Conservation (phyloP, 2,888 invertebrate species). For the Caenorhabditis sp. region DNA sequence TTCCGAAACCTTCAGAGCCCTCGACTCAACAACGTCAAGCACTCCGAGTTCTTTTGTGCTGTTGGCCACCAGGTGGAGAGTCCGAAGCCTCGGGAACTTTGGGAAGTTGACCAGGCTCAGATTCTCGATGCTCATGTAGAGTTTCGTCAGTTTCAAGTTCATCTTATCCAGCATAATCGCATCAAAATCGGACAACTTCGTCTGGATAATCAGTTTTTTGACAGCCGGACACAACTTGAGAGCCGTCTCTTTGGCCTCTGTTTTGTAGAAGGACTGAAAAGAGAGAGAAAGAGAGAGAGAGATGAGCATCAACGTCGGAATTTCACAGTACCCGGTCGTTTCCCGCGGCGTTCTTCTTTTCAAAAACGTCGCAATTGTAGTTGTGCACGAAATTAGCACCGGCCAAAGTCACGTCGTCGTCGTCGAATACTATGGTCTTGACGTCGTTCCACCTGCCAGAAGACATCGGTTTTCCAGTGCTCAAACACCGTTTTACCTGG, state of each 20-base stretch:
- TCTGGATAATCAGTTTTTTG: constrained; percentile 43
- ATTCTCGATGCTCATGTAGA: constrained; percentile 50
- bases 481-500: constrained; percentile 6
- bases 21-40: constrained; percentile 24
- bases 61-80: constrained; percentile 34
- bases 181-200: constrained; percentile 15
- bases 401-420: constrained; percentile 33
- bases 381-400: constrained; percentile 32
- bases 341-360: background rate
- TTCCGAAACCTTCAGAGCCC: constrained; percentile 23
- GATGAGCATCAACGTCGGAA: too few species aligned
- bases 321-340: too few species aligned
- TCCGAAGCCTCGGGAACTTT: constrained; percentile 30
- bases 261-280: constrained; percentile 19
- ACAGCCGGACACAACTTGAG: constrained; percentile 26
- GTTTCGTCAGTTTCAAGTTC: constrained; percentile 24
- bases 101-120: constrained; percentile 34
- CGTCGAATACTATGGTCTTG: constrained; percentile 45
- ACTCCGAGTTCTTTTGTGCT: constrained; percentile 22
- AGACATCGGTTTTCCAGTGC: background rate
- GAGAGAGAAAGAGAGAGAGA: too few species aligned
- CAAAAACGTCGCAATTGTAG: background rate
- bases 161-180: constrained; percentile 21
- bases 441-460: constrained; percentile 46
- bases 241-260: constrained; percentile 15